A percentile compares a stretch with the other conserved stretches of the same genome.
Evolutionary conservation across 2,888 invertebrate genomes (phyloP).

Genomic region (Platynereis dumerilii): DNA sequence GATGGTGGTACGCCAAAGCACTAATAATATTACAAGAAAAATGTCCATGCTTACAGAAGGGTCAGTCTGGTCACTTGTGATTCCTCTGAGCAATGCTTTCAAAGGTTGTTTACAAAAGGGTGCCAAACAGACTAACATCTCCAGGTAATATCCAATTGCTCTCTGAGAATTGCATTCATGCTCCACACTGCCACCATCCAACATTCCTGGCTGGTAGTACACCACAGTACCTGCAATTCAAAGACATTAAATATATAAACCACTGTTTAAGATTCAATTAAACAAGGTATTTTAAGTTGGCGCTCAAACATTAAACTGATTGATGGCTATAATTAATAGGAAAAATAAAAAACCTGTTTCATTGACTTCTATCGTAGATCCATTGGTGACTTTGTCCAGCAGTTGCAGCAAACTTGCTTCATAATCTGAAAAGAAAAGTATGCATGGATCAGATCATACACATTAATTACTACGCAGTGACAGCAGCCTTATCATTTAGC

Average conservation of each 20-base stretch:
- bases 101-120: conserved; percentile 94
- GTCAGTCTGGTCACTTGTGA: conserved; percentile 76
- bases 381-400: conserved; percentile 93
- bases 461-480: too few relatives aligned
- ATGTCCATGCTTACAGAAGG: conserved; percentile 64
- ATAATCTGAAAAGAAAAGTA: conserved; percentile 70
- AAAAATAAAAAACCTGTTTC: conserved; percentile 70
- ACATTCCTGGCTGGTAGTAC: conserved; percentile 86
- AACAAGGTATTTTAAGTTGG: neutral
- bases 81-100: conserved; percentile 81
- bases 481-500: too few relatives aligned
- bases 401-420: conserved; percentile 89
- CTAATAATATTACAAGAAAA: too few relatives aligned
- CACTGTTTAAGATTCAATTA: neutral
- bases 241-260: too few relatives aligned
- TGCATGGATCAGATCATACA: neutral
- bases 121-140: conserved; percentile 84
- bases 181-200: conserved; percentile 85
- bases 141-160: conserved; percentile 86
- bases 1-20: too few relatives aligned
- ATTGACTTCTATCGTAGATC: conserved; percentile 81
- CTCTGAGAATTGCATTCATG: conserved; percentile 86
- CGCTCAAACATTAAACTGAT: neutral
- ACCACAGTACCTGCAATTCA: conserved; percentile 77
- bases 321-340: neutral